Evolutionary conservation across 1,140 invertebrate genomes (phyloP).

Genomic region (Drosophila ironensis): DNA sequence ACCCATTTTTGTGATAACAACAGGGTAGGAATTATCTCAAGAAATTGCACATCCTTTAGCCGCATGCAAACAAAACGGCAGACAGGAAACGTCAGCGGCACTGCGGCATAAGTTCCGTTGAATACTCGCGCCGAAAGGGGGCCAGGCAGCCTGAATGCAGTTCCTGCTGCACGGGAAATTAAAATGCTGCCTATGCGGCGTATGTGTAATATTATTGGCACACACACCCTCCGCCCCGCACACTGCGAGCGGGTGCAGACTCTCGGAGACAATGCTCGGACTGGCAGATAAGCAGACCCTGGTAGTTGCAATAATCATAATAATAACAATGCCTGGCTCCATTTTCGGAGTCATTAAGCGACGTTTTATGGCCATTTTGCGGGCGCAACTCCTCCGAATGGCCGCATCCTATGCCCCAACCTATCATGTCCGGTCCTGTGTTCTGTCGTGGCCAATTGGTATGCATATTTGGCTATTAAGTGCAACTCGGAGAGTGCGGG

Average conservation of each 20-base stretch:
- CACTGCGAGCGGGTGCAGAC: not conserved
- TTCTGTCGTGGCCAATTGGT: conserved; percentile 22
- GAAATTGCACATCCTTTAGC: not conserved
- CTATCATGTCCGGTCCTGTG: conserved; percentile 9
- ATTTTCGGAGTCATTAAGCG: conserved; percentile 66
- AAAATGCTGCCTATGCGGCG: conserved; percentile 61
- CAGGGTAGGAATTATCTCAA: not conserved
- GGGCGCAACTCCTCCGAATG: conserved; percentile 9
- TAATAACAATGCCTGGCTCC: conserved; percentile 33
- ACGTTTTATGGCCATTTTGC: conserved; percentile 56
- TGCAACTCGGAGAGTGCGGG: conserved; percentile 37
- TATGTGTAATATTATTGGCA: conserved; percentile 73
- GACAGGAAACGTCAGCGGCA: conserved; percentile 38
- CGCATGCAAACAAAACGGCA: conserved; percentile 9
- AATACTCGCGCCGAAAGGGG: not conserved
- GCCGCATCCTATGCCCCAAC: not conserved
- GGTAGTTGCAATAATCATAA: conserved; percentile 32
- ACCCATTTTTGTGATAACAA: no score
- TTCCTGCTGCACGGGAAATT: conserved; percentile 41
- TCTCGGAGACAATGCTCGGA: conserved; percentile 25
- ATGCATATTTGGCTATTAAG: conserved; percentile 62
- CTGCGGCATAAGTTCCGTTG: conserved; percentile 38
- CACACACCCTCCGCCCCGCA: conserved; percentile 24
- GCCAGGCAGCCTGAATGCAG: conserved; percentile 13
- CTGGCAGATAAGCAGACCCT: conserved; percentile 33